Base-by-base conservation (phyloP, 2,888 invertebrate genomes). In the Coelinius sp. region DNA sequence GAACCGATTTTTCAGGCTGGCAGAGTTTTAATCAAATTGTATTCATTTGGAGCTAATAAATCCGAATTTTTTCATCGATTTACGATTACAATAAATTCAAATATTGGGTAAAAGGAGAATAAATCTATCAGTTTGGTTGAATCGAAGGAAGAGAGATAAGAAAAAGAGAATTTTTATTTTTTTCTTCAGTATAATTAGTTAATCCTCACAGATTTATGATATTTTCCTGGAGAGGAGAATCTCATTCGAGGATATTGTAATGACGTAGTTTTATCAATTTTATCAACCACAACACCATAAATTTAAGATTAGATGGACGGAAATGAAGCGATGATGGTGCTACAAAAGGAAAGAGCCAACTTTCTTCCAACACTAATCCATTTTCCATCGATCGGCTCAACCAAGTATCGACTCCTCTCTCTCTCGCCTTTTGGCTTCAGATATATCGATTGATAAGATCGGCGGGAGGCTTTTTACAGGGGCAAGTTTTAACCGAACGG, bases 401-500 rank as follows among this genome's bases (percentile, higher is more conserved):
- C 68, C 68, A 73, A 73, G 75, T 71, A 72, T 74, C 73, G 35
- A 59, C 41, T 63, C 64, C 17, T 71, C 49, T 49, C n/a, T 66
- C 71, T 71, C 71, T 68, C 73, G 70, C 70, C 52, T 71, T 63
- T 71, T 68, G 71, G 72, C 74, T 73, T 6, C 14, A 49, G 76
- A 77, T 76, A 75, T 74, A 78, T 75, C 75, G 12, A 35, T 10
- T 73, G 76, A 77, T 77, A 75, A 76, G 73, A 76, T 77, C 77
- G 69, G 75, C 73, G 73, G 73, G 68, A 73, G 70, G 71, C 68
- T 69, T 76, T 73, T 73, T 68, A 71, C 76, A 75, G 70, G 76
- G 75, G 72, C 75, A 65, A 71, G 59, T 53, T 74, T 68, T 56
- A 75, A 73, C 67, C 70, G 70, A 69, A 70, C 49, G 52, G 67